Conservation (phyloP, 92 coral and sea anemone species). For the Metridium senile region DNA sequence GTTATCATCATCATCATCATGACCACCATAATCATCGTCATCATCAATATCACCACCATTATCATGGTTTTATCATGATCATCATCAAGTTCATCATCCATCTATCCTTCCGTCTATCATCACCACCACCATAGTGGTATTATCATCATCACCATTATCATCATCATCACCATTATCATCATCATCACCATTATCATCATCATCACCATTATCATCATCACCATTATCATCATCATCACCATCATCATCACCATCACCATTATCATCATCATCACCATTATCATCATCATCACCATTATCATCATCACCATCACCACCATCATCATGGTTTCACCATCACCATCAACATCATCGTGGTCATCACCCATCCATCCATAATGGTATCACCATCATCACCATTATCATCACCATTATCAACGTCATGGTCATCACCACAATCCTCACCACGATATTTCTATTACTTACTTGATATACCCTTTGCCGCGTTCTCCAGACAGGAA, state of each 20-base stretch:
- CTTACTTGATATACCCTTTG: conserved; percentile 85
- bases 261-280: background rate
- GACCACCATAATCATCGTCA: background rate
- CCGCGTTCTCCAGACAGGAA: conserved; percentile 84
- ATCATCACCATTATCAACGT: background rate
- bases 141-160: too few species aligned
- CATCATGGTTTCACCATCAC: background rate
- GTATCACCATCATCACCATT: conserved; percentile 8
- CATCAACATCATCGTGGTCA: background rate
- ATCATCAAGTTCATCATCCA: too few species aligned
- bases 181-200: background rate
- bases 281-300: background rate
- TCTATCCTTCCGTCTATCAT: too few species aligned
- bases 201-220: background rate
- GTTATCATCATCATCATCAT: background rate
- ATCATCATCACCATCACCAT: background rate
- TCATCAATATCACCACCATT: background rate
- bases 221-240: background rate
- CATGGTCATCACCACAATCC: conserved; percentile 10
- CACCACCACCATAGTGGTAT: too few species aligned
- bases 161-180: background rate
- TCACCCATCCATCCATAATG: background rate
- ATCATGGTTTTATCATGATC: conserved; percentile 2
- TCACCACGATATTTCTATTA: background rate
- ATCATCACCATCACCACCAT: background rate